A percentile compares a stretch with the other conserved stretches of the same genome.
These are phyloP conservation scores for Gonocerus acuteangulatus DNA, from an alignment of 2,888 invertebrate genomes.

Conservation along the genomic window DNA sequence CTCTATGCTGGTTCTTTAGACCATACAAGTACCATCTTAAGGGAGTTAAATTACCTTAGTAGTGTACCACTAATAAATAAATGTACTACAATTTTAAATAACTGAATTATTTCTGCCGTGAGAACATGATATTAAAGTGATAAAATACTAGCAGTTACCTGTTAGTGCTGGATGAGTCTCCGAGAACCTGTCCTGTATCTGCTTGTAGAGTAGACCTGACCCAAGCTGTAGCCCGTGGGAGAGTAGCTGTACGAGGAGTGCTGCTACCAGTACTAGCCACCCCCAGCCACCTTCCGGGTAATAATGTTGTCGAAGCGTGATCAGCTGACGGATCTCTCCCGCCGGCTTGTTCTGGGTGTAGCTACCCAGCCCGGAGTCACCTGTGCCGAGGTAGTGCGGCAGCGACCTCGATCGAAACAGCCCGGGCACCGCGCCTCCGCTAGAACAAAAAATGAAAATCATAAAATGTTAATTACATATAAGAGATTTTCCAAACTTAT, in stretches of 20 bases:
- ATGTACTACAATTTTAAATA: too few relatives aligned
- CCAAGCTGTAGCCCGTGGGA: conserved; percentile 69
- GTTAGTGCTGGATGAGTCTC: conserved; percentile 29
- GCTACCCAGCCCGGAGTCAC: conserved; percentile 47
- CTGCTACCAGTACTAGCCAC: conserved; percentile 68
- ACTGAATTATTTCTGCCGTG: too few relatives aligned
- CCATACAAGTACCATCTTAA: too few relatives aligned
- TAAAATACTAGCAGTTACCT: conserved; percentile 27
- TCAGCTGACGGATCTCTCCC: conserved; percentile 42
- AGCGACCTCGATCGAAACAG: conserved; percentile 49
- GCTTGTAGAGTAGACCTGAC: conserved; percentile 46
- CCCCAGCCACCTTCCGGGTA: conserved; percentile 86
- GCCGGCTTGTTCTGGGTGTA: conserved; percentile 41
- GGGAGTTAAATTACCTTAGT: too few relatives aligned
- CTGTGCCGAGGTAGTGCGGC: conserved; percentile 49
- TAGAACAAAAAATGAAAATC: conserved; percentile 27
- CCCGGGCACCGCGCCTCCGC: conserved; percentile 52
- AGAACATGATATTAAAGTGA: too few relatives aligned
- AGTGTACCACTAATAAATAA: too few relatives aligned
- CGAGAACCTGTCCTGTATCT: conserved; percentile 33
- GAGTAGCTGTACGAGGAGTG: conserved; percentile 62
- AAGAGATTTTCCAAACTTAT: too few relatives aligned
- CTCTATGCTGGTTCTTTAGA: too few relatives aligned
- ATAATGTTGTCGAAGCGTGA: conserved; percentile 64
- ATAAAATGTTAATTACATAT: not conserved